These are phyloP conservation scores for Chiridota heheva DNA, from an alignment of 35 echinoderm and acorn worm genomes.

Conservation along the genomic window DNA sequence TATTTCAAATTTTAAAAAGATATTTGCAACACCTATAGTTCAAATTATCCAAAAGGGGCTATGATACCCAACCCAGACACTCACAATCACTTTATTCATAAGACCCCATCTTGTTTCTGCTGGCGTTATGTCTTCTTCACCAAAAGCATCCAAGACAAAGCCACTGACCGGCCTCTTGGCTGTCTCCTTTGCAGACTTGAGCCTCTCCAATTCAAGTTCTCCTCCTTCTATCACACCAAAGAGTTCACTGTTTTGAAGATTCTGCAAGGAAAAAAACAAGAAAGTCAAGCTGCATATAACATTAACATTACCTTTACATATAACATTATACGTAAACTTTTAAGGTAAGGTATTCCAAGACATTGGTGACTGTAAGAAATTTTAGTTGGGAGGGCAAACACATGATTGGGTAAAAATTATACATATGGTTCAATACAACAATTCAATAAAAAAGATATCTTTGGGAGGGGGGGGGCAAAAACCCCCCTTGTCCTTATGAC, in stretches of 20 bases:
- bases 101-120: constrained; percentile 38
- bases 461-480: no score
- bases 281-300: no score
- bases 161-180: constrained; percentile 79
- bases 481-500: no score
- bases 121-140: constrained; percentile 47
- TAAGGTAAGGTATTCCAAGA: no score
- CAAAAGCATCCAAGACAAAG: constrained; percentile 80
- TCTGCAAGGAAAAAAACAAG: constrained; percentile 25
- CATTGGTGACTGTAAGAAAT: no score
- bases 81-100: constrained; percentile 59
- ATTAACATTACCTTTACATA: background rate
- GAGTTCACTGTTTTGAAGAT: constrained; percentile 38
- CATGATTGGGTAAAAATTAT: no score
- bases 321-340: background rate
- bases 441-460: no score
- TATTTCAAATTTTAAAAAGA: no score
- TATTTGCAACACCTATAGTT: no score
- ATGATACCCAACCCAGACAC: background rate
- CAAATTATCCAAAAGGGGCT: background rate
- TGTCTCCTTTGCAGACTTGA: constrained; percentile 63
- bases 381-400: no score
- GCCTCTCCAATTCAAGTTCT: constrained; percentile 58
- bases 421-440: no score
- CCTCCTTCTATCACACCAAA: constrained; percentile 88